Evolutionary conservation across 1,140 invertebrate genomes (phyloP), one percentile per base, ranked within the genome.

Genomic region (Bilobella aurantiaca): DNA sequence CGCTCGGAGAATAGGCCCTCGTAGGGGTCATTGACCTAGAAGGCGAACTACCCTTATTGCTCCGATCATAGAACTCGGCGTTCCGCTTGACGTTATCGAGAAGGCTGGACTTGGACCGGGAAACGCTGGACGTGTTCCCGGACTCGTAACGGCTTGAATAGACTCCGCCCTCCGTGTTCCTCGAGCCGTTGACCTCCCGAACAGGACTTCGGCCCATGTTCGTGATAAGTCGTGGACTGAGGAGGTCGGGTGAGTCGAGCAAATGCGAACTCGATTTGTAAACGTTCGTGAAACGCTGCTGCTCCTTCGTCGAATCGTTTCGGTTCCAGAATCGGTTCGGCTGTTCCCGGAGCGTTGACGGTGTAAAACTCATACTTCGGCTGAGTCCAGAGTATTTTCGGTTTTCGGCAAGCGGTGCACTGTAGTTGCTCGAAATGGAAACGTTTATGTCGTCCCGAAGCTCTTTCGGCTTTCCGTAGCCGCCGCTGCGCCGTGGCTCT

Each of bases 151-250:
- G 77, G 21, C 79, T 78, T 29, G 79, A 76, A 57, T 82, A 82
- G 53, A 49, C 53, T 2, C 59, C 25, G 25, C 64, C 29, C 68
- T 61, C 49, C 68, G 62, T 30, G 63, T 77, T 81, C 8, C 21
- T 53, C 23, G 49, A 53, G 21, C 8, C 23, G 62, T 84, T 82
- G 5, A 91, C 75, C 75, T 90, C 88, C 62, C 84, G 82, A 68
- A 89, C 87, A 74, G 88, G 90, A 74, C 88, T 90, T 58, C 88
- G 82, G 75, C 85, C 90, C 29, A 91, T 88, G 69, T 88, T 88
- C 47, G 87, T 88, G 3, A 91, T 84, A 62, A 91, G 87, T 37
- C 87, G 87, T 0, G 89, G 89, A 75, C 88, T 90, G 73, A 90
- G 90, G 0, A 91, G 77, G 23, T 88, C 87, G 5, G 85, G 83